Evolutionary conservation across 2,113 vertebrate species (phyloP).

Genomic region (Tachuris rubrigastra): DNA sequence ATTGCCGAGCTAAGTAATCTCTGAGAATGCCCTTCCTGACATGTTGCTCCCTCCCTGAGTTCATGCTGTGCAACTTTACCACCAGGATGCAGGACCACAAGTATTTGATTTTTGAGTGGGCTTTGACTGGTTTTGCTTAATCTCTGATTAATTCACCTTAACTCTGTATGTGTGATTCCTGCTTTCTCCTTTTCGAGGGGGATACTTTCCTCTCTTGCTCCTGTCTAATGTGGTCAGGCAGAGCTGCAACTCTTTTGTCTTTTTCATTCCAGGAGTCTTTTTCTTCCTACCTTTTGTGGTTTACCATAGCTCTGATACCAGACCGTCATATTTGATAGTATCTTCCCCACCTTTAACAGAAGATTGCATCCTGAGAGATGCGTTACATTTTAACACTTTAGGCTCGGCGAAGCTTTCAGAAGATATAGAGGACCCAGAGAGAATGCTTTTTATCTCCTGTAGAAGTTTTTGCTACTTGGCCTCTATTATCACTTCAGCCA

Average conservation of each 20-base stretch:
- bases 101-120: not conserved
- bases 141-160: not conserved
- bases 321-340: not conserved
- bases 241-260: not conserved
- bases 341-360: not conserved
- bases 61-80: not conserved
- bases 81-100: not conserved
- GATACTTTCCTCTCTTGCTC: not conserved
- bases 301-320: not conserved
- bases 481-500: conserved; percentile 10
- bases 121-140: not conserved
- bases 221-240: not conserved
- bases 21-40: not conserved
- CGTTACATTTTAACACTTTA: not conserved
- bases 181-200: not conserved
- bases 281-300: not conserved
- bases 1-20: not conserved
- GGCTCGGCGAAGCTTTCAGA: not conserved
- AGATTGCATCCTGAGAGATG: not conserved
- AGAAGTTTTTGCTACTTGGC: not conserved
- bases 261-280: not conserved
- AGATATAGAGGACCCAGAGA: not conserved
- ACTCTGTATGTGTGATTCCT: not conserved
- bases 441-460: not conserved
- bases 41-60: not conserved